These are phyloP conservation scores for Erythrolamprus reginae DNA, from an alignment of 2,113 vertebrate species.

Conservation along the genomic window DNA sequence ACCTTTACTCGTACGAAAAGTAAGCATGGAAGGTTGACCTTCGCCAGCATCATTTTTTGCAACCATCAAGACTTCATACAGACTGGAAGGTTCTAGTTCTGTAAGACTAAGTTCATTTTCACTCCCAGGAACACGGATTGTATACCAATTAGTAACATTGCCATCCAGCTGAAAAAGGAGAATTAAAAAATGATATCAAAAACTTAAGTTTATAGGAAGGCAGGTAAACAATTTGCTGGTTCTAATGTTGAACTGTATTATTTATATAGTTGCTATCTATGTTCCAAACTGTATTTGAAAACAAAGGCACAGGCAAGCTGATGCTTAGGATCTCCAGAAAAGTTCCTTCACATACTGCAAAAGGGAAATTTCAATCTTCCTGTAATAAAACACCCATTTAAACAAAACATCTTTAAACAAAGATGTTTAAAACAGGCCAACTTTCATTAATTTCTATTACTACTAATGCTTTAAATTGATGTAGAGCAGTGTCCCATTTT, in stretches of 20 bases:
- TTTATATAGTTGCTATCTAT: fast-evolving
- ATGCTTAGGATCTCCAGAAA: fast-evolving
- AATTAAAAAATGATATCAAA: constrained; percentile 41
- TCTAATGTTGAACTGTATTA: background rate
- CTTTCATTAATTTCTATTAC: background rate
- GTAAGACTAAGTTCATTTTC: constrained; percentile 87
- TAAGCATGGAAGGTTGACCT: constrained; percentile 96
- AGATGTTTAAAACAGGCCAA: background rate
- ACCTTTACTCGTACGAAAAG: constrained; percentile 96
- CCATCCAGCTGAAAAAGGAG: constrained; percentile 79
- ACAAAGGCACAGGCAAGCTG: background rate
- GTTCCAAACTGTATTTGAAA: background rate
- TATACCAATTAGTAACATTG: constrained; percentile 78
- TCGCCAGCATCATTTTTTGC: constrained; percentile 84
- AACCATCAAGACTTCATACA: constrained; percentile 97
- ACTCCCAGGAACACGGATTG: constrained; percentile 89
- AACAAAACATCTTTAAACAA: no score
- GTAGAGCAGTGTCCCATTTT: background rate
- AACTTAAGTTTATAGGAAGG: constrained; percentile 33
- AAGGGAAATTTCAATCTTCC: background rate
- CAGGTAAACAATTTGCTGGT: background rate
- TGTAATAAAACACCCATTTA: background rate
- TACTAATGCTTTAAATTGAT: background rate
- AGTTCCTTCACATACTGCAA: background rate
- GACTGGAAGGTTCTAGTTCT: constrained; percentile 89